Evolutionary conservation across 1,140 invertebrate species (phyloP).

Genomic region (Aphelenchoides fujianensis): DNA sequence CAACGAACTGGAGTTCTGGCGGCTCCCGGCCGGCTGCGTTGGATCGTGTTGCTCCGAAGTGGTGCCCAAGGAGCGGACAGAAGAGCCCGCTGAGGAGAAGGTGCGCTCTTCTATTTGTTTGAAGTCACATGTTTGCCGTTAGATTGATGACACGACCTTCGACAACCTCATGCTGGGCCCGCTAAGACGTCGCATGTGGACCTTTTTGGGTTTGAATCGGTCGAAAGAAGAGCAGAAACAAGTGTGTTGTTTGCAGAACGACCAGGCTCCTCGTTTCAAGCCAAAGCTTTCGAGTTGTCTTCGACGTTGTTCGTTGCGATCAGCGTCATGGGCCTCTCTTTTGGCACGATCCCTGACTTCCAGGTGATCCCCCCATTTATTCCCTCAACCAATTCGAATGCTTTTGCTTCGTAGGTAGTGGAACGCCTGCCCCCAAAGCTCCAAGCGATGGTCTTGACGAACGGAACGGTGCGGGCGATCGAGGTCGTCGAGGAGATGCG

Average conservation of each 20-base stretch:
- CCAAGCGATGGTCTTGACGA: constrained; percentile 47
- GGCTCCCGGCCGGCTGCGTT: constrained; percentile 54
- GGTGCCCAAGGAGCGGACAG: constrained; percentile 44
- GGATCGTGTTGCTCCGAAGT: constrained; percentile 59
- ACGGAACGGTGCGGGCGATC: constrained; percentile 52
- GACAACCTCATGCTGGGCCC: constrained; percentile 58
- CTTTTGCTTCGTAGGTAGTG: too few species aligned
- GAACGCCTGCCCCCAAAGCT: too few species aligned
- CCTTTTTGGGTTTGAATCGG: too few species aligned
- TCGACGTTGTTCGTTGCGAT: constrained; percentile 61
- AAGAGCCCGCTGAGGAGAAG: constrained; percentile 51
- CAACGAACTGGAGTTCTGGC: constrained; percentile 59
- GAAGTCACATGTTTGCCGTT: too few species aligned
- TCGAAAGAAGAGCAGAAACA: too few species aligned
- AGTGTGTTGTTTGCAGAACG: too few species aligned
- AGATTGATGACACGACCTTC: constrained; percentile 59
- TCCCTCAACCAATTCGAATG: too few species aligned
- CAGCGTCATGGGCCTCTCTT: constrained; percentile 60
- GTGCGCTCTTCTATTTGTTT: too few species aligned
- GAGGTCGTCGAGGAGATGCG: constrained; percentile 57
- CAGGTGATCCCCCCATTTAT: too few species aligned
- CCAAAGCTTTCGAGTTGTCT: constrained; percentile 59
- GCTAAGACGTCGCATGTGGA: constrained; percentile 59
- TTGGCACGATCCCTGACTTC: constrained; percentile 61
- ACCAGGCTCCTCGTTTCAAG: constrained; percentile 61